Evolutionary conservation across 2,113 vertebrate species (phyloP).

Genomic region (Galbula dea): DNA sequence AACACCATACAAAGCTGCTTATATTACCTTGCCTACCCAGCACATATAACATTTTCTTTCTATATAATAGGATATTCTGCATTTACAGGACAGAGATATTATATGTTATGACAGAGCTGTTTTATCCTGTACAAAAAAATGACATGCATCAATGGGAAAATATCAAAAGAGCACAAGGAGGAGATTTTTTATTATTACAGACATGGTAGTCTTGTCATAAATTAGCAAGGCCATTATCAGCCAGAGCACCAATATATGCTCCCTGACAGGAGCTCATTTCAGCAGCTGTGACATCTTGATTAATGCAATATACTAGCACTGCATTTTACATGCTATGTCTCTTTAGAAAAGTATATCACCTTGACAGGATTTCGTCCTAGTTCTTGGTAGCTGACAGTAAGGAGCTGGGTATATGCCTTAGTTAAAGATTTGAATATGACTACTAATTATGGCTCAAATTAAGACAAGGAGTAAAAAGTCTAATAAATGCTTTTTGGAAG

Average conservation of each 20-base stretch:
- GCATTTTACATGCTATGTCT: background rate
- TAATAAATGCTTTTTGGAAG: background rate
- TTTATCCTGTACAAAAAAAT: conserved; percentile 13
- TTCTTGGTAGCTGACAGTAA: background rate
- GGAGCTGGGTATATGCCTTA: background rate
- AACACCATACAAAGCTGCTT: background rate
- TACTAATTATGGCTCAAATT: background rate
- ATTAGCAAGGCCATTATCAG: conserved; percentile 41
- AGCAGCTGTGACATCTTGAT: background rate
- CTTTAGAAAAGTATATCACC: background rate
- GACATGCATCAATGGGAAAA: background rate
- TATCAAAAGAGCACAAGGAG: background rate
- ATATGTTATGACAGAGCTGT: background rate
- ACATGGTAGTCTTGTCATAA: background rate
- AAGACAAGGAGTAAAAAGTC: background rate
- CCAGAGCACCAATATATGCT: background rate
- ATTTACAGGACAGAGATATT: background rate
- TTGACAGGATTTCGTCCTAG: background rate
- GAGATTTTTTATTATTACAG: conserved; percentile 48
- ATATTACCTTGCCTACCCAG: background rate
- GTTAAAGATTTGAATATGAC: background rate
- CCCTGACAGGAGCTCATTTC: conserved; percentile 34
- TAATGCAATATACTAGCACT: background rate
- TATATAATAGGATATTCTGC: background rate
- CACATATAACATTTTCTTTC: background rate